Evolutionary conservation across 2,113 vertebrate species (phyloP).

Genomic region (Heliornis fulica): DNA sequence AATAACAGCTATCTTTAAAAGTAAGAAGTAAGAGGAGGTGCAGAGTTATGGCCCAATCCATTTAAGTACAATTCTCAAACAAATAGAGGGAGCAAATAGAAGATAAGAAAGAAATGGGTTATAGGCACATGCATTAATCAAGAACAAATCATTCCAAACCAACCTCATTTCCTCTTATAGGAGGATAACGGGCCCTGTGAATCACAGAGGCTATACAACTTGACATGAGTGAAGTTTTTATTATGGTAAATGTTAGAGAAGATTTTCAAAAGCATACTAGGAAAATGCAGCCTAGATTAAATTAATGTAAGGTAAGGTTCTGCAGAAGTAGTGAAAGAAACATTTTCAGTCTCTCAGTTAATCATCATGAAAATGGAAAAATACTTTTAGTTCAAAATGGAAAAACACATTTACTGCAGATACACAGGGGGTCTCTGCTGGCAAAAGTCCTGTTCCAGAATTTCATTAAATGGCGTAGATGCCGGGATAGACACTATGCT

Average conservation of each 20-base stretch:
- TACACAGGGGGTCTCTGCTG: neutral
- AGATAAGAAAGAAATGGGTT: neutral
- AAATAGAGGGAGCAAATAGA: neutral
- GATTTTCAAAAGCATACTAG: neutral
- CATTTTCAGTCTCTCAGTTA: neutral
- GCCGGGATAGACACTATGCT: neutral
- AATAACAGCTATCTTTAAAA: neutral
- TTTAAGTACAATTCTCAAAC: constrained; percentile 1
- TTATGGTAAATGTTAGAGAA: neutral
- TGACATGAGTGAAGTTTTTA: neutral
- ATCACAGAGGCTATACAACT: neutral
- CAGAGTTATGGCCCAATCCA: neutral
- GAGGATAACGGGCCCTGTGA: neutral
- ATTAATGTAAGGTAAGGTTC: neutral
- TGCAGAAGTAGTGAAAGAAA: neutral
- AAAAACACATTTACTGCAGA: neutral
- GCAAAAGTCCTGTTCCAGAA: neutral
- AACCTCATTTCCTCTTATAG: neutral
- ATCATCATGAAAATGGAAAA: neutral
- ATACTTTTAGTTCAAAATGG: neutral
- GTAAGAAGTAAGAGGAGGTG: neutral
- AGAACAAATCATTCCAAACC: neutral
- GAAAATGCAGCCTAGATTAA: neutral
- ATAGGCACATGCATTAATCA: neutral
- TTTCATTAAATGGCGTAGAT: neutral